Evolutionary conservation across 2,888 invertebrate species (phyloP).

Genomic region (Cetonia aurata): DNA sequence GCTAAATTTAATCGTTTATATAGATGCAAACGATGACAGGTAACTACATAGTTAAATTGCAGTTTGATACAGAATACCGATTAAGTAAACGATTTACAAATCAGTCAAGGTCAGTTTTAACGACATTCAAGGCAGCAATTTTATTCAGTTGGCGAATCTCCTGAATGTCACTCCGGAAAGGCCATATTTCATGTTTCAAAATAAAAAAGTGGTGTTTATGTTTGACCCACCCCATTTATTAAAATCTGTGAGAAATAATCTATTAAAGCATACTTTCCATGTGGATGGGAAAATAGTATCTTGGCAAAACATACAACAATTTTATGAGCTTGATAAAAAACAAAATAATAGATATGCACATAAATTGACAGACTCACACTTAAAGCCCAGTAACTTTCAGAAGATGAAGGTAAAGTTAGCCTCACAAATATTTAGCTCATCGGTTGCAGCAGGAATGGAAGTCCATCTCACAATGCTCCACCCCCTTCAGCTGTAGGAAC

Average conservation of each 20-base stretch:
- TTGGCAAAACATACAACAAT: constrained; percentile 31
- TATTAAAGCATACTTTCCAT: constrained; percentile 41
- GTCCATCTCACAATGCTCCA: too few species aligned
- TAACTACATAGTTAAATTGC: too few species aligned
- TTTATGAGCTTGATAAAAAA: constrained; percentile 44
- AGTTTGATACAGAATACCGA: too few species aligned
- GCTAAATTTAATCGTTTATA: too few species aligned
- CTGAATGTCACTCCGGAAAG: constrained; percentile 26
- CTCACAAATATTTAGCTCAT: constrained; percentile 46
- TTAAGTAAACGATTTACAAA: too few species aligned
- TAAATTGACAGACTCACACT: constrained; percentile 45
- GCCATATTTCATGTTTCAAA: constrained; percentile 42
- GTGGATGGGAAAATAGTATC: constrained; percentile 21
- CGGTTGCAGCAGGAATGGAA: constrained; percentile 41
- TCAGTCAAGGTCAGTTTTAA: too few species aligned
- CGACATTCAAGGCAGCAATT: constrained; percentile 6
- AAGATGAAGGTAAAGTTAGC: constrained; percentile 49
- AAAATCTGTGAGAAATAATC: constrained; percentile 45
- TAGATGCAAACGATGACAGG: too few species aligned
- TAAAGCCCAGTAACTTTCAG: constrained; percentile 46
- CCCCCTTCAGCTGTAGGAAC: too few species aligned
- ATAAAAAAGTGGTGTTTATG: constrained; percentile 42
- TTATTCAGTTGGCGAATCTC: constrained; percentile 36
- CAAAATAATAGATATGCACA: constrained; percentile 36
- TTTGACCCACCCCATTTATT: constrained; percentile 46